A percentile compares a stretch with the other conserved stretches of the same genome.
Conservation (phyloP, 2,797 vertebrate species). For the Remorina albescens region DNA sequence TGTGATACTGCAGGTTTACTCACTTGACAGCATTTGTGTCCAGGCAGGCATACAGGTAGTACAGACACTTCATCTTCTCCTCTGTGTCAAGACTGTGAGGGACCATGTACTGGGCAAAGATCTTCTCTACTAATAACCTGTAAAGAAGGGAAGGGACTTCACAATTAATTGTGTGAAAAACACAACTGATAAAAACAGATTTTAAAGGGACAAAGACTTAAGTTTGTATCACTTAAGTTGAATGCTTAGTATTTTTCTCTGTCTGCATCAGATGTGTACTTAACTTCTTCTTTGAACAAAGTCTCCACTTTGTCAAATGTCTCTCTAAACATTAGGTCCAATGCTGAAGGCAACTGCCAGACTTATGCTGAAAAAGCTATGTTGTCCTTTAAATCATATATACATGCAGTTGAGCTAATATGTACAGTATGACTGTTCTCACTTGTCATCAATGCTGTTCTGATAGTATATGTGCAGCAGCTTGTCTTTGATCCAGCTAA, state of each 20-base stretch:
- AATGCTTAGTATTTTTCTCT: neutral
- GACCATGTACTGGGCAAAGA: slow-evolving; percentile 98
- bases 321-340: neutral
- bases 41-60: slow-evolving; percentile 98
- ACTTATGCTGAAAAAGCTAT: neutral
- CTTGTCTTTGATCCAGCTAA: slow-evolving; percentile 99
- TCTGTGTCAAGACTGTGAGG: slow-evolving; percentile 98
- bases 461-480: slow-evolving; percentile 99
- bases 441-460: slow-evolving; percentile 99
- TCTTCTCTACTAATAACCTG: slow-evolving; percentile 98
- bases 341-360: neutral
- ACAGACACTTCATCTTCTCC: slow-evolving; percentile 99
- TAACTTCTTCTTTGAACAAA: too few species aligned
- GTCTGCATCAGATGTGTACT: too few species aligned
- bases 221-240: neutral
- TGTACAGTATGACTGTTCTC: slow-evolving; percentile 38
- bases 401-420: neutral
- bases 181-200: too few species aligned
- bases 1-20: slow-evolving; percentile 50
- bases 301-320: neutral
- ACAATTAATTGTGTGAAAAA: neutral
- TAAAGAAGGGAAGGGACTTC: neutral
- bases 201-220: neutral
- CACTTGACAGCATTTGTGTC: slow-evolving; percentile 99
- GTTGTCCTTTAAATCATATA: neutral